Percentiles rank a stretch among this genome's conserved stretches.
Evolutionary conservation across 2,113 vertebrate genomes (phyloP).

Genomic region (Odocoileus hemionus): DNA sequence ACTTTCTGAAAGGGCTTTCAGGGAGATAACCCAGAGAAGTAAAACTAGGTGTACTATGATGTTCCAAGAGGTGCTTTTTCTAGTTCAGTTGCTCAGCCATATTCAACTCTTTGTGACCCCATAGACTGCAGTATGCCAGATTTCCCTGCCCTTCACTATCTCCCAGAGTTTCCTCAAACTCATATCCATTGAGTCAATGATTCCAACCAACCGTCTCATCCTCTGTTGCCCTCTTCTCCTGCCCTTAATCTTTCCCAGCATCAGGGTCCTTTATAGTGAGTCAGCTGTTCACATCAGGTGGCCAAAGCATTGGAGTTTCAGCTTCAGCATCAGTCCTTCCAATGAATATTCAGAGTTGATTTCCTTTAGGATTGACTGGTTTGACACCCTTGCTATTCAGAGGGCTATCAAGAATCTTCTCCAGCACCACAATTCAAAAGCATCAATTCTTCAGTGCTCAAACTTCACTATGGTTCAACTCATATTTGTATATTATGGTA

Average conservation of each 20-base stretch:
- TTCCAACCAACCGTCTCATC: background rate
- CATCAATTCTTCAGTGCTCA: background rate
- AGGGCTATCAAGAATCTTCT: background rate
- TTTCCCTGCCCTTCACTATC: background rate
- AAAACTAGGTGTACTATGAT: fast-evolving
- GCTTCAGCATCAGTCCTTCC: background rate
- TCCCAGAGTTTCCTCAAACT: background rate
- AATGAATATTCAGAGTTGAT: background rate
- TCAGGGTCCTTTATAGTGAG: background rate
- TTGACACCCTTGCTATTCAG: background rate
- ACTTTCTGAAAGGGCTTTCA: fast-evolving
- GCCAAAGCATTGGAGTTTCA: background rate
- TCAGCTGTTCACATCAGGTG: background rate
- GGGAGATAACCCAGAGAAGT: background rate
- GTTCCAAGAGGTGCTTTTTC: background rate
- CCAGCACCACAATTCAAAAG: background rate
- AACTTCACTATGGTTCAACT: background rate
- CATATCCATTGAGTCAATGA: background rate
- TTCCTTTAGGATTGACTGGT: background rate
- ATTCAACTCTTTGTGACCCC: fast-evolving
- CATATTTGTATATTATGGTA: background rate
- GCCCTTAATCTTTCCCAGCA: background rate
- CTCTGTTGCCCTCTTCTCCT: background rate
- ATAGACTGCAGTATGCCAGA: background rate
- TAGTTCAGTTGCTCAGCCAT: background rate